These are phyloP conservation scores for Agonopterix alstromeriana DNA, from an alignment of 2,888 invertebrate genomes.

Conservation along the genomic window DNA sequence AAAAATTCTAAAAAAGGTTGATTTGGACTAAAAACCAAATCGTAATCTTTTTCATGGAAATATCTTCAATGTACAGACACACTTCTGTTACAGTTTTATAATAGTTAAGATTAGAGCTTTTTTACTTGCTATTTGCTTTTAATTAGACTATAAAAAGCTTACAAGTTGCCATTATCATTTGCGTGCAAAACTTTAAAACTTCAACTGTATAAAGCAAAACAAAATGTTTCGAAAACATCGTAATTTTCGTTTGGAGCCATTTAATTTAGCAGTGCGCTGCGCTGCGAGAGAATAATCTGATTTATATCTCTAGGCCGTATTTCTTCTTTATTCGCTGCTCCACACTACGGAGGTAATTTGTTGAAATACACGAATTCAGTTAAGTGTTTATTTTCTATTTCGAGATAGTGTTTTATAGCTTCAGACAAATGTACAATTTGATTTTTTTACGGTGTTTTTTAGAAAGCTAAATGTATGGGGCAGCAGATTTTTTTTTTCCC, in stretches of 20 bases:
- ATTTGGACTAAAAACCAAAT: too few species aligned
- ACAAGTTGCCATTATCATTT: not conserved
- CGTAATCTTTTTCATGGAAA: too few species aligned
- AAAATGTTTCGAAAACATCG: slow-evolving; percentile 43
- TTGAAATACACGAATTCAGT: slow-evolving; percentile 41
- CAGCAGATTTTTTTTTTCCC: too few species aligned
- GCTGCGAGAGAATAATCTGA: slow-evolving; percentile 51
- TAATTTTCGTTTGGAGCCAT: slow-evolving; percentile 54
- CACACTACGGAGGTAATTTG: slow-evolving; percentile 43
- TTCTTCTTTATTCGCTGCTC: slow-evolving; percentile 42
- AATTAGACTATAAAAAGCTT: too few species aligned
- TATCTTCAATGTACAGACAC: too few species aligned
- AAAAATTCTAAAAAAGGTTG: too few species aligned
- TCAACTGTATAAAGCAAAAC: slow-evolving; percentile 17
- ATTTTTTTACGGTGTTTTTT: not conserved
- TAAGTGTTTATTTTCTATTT: slow-evolving; percentile 30
- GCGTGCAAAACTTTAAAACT: not conserved
- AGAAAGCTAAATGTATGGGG: too few species aligned
- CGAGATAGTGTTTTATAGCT: slow-evolving; percentile 6
- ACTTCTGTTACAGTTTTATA: too few species aligned
- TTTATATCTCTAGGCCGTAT: slow-evolving; percentile 51
- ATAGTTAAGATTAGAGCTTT: too few species aligned
- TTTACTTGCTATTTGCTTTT: too few species aligned
- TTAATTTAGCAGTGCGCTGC: slow-evolving; percentile 46
- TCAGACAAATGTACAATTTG: slow-evolving; percentile 2